phyloP scores from a whole-genome alignment of 2,888 invertebrate species.

The Torymus tubicola region DNA sequence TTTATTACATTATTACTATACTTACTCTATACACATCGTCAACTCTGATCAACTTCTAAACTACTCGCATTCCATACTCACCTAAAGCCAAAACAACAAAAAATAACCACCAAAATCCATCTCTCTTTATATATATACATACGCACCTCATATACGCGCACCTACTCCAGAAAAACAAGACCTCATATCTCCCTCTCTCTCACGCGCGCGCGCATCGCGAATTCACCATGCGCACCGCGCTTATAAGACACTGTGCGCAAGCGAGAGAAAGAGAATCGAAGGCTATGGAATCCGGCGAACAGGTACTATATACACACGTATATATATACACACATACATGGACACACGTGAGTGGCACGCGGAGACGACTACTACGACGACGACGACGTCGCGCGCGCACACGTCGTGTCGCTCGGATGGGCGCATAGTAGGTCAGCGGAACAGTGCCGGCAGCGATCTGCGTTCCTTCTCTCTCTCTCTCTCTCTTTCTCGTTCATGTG shows the following conservation, averaged over 20 bases:
- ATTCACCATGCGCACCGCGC: neutral
- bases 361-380: slow-evolving; percentile 23
- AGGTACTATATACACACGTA: slow-evolving; percentile 23
- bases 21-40: no score
- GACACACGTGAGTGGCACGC: slow-evolving; percentile 26
- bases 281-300: slow-evolving; percentile 46
- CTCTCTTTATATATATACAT: no score
- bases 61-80: no score
- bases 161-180: no score
- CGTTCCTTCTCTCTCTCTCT: slow-evolving; percentile 69
- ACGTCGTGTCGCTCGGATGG: neutral
- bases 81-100: no score
- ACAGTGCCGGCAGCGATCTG: slow-evolving; percentile 75
- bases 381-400: neutral
- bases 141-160: no score
- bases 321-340: neutral
- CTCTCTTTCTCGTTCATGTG: slow-evolving; percentile 58
- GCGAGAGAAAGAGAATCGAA: slow-evolving; percentile 24
- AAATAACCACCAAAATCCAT: no score
- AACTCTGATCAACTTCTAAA: no score
- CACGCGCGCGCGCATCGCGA: no score
- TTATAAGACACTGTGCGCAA: neutral
- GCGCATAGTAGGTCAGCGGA: slow-evolving; percentile 73
- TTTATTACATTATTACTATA: no score
- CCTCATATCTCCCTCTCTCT: no score